Conservation (phyloP, 2,888 invertebrate genomes). For the Ormyrus nitidulus region DNA sequence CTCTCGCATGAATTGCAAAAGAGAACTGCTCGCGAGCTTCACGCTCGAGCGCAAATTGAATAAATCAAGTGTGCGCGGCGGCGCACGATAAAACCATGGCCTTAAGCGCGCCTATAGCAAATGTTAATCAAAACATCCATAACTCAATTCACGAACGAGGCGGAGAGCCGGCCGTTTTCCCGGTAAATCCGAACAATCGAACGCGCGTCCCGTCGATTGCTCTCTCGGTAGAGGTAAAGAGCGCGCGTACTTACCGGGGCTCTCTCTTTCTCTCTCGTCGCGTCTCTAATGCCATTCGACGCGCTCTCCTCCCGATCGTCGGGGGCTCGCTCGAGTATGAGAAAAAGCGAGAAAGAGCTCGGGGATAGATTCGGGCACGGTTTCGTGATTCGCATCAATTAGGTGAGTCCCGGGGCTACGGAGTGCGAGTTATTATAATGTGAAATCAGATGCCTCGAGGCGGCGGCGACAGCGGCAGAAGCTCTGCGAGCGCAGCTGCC, state of each 20-base stretch:
- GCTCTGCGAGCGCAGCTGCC: conserved; percentile 19
- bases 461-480: not conserved
- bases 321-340: conserved; percentile 13
- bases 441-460: conserved; percentile 67
- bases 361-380: conserved; percentile 67
- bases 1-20: too few species aligned
- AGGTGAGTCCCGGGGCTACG: conserved; percentile 55
- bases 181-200: not conserved
- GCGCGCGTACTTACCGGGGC: not conserved
- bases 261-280: not conserved
- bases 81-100: too few species aligned
- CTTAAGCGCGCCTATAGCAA: too few species aligned
- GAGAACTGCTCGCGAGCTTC: too few species aligned
- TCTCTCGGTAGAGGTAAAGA: too few species aligned
- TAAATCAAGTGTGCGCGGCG: too few species aligned
- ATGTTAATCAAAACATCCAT: conserved; percentile 22
- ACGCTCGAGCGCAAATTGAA: too few species aligned
- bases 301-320: not conserved
- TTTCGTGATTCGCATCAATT: conserved; percentile 69
- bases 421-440: conserved; percentile 67
- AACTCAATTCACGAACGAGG: conserved; percentile 18
- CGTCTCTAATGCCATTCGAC: conserved; percentile 31
- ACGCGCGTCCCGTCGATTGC: not conserved
- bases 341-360: conserved; percentile 45
- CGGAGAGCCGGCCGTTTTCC: conserved; percentile 10